Evolutionary conservation across 2,113 vertebrate species (phyloP), one percentile per base, ranked within the genome.

Genomic region (Pterocles burchelli): DNA sequence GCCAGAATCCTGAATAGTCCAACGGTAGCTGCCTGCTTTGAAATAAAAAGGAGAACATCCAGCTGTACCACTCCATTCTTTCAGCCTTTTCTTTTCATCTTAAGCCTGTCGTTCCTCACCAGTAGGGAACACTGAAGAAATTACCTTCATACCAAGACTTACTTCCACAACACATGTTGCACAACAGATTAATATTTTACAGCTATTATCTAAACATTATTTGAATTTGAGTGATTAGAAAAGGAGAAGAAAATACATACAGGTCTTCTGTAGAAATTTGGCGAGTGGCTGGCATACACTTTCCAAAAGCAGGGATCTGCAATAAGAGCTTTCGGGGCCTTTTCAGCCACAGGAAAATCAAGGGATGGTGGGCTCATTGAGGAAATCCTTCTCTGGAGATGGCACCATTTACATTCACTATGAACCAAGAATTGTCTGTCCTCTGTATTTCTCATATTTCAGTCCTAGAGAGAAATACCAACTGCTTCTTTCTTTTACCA

Each of bases 121-220:
- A 58, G n/a, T 10, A 28, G 36, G 29, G 11, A 93, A 85, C 59
- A 15, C 34, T 52, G 57, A 45, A 89, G 38, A 91, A 90, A 66
- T 61, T 82, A 59, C 66, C 57, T 88, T 88, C 93, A 52, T 52
- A 65, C 68, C 48, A 83, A 41, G 43, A 74, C 63, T 73, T 57
- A 31, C 67, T 81, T 86, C 74, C 68, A 67, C 66, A 89, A 36
- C 73, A 41, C 0, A 4, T 19, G 34, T 63, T 85, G 71, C 70
- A 22, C 61, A 76, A 51, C 63, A 77, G 80, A 59, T 84, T 95
- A 90, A 92, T 71, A 54, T 90, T 96, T 95, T 94, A 84, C 82
- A 76, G 81, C 33, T 74, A 63, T 71, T 94, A 77, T 74, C 85
- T 90, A 38, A 38, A 34, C 49, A 83, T 34, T 87, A 72, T 77